Conservation (phyloP, 2,113 vertebrate genomes). For the Eubucco bourcierii region DNA sequence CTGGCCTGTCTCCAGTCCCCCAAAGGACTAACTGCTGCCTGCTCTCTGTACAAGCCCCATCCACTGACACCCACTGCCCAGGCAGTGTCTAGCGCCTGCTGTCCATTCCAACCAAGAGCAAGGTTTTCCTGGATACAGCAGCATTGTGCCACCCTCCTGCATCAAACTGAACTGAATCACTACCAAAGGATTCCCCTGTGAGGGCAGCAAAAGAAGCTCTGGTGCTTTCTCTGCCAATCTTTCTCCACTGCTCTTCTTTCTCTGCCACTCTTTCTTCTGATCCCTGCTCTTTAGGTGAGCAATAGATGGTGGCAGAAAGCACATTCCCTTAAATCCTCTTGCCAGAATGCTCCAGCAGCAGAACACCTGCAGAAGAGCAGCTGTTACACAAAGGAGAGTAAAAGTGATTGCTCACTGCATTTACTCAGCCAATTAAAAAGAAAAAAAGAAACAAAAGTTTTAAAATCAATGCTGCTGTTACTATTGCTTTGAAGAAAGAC, state of each 20-base stretch:
- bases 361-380: background rate
- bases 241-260: no score
- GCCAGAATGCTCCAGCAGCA: background rate
- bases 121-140: background rate
- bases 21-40: background rate
- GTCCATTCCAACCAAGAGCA: background rate
- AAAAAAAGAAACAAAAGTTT: background rate
- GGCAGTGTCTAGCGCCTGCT: background rate
- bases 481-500: background rate
- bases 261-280: no score
- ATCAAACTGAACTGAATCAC: rapidly evolving
- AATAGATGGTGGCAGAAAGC: background rate
- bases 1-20: background rate
- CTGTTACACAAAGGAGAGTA: background rate
- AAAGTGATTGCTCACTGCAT: background rate
- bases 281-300: background rate
- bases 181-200: background rate
- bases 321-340: background rate
- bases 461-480: background rate
- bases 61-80: rapidly evolving
- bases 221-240: background rate
- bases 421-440: background rate
- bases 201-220: background rate
- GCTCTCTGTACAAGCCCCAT: background rate
- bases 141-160: background rate